Percentiles rank a stretch among this genome's conserved stretches.
These are phyloP conservation scores for Temnothorax curvispinosus DNA, from an alignment of 1,140 invertebrate species.

Conservation along the genomic window DNA sequence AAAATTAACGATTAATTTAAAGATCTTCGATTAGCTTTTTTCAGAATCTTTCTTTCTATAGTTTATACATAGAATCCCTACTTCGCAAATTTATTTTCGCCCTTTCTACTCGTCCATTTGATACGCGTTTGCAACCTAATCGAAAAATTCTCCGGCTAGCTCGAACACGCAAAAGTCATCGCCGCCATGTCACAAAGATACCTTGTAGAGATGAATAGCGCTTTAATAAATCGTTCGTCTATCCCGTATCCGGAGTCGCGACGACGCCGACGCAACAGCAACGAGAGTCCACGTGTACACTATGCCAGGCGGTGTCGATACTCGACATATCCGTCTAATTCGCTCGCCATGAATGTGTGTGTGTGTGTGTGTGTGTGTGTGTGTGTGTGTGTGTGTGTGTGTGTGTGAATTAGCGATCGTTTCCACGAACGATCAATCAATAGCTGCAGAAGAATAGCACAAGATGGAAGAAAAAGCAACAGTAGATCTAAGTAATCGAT, in stretches of 20 bases:
- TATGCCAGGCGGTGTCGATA: background rate
- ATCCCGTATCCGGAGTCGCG: conserved; percentile 1
- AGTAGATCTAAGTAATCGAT: conserved; percentile 5
- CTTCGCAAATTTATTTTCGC: background rate
- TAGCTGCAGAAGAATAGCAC: background rate
- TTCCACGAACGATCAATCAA: conserved; percentile 9
- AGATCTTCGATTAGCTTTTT: background rate
- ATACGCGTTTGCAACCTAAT: conserved; percentile 12
- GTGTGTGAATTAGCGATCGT: background rate
- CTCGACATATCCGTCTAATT: background rate
- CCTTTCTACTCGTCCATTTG: background rate
- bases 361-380: too few relatives aligned
- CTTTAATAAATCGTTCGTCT: conserved; percentile 40
- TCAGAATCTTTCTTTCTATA: background rate
- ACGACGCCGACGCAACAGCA: conserved; percentile 19
- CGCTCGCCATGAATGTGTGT: background rate
- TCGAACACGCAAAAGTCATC: conserved; percentile 33
- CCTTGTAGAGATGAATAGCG: conserved; percentile 12
- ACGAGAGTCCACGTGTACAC: background rate
- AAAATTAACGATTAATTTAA: background rate
- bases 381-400: too few relatives aligned
- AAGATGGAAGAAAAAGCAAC: background rate
- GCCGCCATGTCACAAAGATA: background rate
- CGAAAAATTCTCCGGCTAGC: conserved; percentile 7
- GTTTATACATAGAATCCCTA: background rate